Percentiles rank a stretch among this genome's conserved stretches.
Evolutionary conservation across 2,113 vertebrate species (phyloP).

Genomic region (Caracal caracal): DNA sequence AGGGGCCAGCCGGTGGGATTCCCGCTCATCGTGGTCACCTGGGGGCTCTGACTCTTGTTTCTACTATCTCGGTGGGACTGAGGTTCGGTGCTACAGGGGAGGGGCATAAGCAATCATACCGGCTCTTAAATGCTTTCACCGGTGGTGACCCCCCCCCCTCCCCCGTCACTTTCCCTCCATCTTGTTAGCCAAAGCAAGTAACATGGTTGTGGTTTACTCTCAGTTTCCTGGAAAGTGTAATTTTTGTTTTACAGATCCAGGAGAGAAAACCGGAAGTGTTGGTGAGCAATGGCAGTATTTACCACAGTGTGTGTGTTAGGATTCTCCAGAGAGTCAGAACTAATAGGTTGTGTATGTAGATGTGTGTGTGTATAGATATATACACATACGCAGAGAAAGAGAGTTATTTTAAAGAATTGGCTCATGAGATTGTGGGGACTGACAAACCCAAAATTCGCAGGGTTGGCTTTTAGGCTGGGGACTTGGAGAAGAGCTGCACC

Average conservation of each 20-base stretch:
- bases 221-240: neutral
- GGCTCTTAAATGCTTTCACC: neutral
- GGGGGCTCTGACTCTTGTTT: neutral
- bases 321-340: neutral
- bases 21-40: neutral
- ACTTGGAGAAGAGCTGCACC: neutral
- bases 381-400: neutral
- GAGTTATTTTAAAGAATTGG: neutral
- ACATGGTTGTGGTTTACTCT: neutral
- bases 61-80: rapidly evolving
- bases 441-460: neutral
- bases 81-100: neutral
- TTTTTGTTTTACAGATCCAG: neutral
- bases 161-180: neutral
- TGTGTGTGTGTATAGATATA: neutral
- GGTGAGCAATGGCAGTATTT: neutral
- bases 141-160: neutral
- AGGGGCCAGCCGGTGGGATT: no score
- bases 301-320: neutral
- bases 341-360: no score
- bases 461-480: neutral
- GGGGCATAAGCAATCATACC: no score
- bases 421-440: neutral
- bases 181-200: neutral
- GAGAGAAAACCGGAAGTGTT: neutral